Evolutionary conservation across 2,797 vertebrate genomes (phyloP), one percentile per base, ranked within the genome.

Genomic region (Molothrus aeneus): DNA sequence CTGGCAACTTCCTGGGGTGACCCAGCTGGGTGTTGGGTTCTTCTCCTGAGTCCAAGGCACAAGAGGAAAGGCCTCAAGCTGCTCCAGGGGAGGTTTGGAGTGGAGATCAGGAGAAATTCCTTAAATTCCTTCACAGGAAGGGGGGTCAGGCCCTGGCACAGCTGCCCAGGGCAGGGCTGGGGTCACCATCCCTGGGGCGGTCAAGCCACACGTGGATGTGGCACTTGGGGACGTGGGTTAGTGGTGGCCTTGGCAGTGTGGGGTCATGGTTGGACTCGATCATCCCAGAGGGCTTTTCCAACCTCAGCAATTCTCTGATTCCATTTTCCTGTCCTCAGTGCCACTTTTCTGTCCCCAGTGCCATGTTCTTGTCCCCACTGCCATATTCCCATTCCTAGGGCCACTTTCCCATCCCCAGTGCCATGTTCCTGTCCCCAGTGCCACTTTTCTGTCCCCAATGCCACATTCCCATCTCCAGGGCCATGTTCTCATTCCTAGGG

Each of bases 211-310:
- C 1, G 31, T 12, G 50, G 26, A 34, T 50, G 66, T 43, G 59
- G 43, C 75, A 29, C 32, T 0, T 32, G 59, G 68, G 75, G 59
- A 43, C 32, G 0, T 4, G 57, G 19, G 0, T 13, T 4, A 4
- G 42, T 4, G 66, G 22, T 64, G 66, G 13, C 59, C 42, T 24
- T 47, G 69, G 42, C 22, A 48, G 29, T n/a, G 45, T 57, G 66
- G 31, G 31, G 7, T 5, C 6, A 34, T 19, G 26, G 48, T 15
- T 40, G 40, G 31, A 26, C 31, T 22, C 1, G 0, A 14, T 29
- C 40, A 9, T 28, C 50, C 47, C 43, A 13, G 36, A 42, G 59
- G 32, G 34, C 10, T 79, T 63, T 56, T 42, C 34, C 57, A 42
- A 13, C 42, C 26, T 31, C 65, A 48, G 2, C 4, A 42, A 10